A percentile compares a stretch with the other conserved stretches of the same genome.
These are phyloP conservation scores for Pterocles gutturalis DNA, from an alignment of 2,113 vertebrate genomes.

Conservation along the genomic window DNA sequence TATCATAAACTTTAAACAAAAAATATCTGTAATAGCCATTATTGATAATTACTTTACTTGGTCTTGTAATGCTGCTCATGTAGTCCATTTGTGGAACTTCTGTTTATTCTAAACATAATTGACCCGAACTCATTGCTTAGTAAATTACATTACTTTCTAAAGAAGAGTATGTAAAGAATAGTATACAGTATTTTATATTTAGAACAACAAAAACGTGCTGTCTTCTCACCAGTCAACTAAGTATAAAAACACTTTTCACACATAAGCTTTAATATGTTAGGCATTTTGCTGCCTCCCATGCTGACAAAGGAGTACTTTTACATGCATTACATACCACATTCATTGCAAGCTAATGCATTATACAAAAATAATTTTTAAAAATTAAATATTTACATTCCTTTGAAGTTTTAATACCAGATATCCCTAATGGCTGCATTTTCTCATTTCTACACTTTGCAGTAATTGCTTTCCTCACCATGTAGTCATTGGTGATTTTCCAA, in stretches of 20 bases:
- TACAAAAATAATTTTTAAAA: not conserved
- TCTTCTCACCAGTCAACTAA: not conserved
- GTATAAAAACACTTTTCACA: not conserved
- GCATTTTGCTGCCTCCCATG: not conserved
- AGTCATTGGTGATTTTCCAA: conserved; percentile 60
- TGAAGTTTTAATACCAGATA: conserved; percentile 40
- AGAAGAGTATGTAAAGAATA: not conserved
- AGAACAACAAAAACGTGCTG: not conserved
- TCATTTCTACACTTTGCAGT: conserved; percentile 10
- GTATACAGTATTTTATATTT: not conserved
- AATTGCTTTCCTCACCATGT: conserved; percentile 37
- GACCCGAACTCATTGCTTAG: not conserved
- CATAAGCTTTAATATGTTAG: not conserved
- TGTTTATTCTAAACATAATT: not conserved
- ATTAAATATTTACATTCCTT: conserved; percentile 43
- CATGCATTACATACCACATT: not conserved
- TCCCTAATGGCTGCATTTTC: conserved; percentile 42
- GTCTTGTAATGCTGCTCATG: not conserved
- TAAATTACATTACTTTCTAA: not conserved
- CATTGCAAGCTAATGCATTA: conserved; percentile 8
- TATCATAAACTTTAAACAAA: not conserved
- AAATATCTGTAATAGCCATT: not conserved
- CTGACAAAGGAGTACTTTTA: not conserved
- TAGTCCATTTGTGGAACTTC: not conserved
- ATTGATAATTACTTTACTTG: not conserved